Percentiles rank a stretch among this genome's conserved stretches.
phyloP scores from a whole-genome alignment of 2,888 invertebrate species.

The Hydrotaea cyrtoneurina region DNA sequence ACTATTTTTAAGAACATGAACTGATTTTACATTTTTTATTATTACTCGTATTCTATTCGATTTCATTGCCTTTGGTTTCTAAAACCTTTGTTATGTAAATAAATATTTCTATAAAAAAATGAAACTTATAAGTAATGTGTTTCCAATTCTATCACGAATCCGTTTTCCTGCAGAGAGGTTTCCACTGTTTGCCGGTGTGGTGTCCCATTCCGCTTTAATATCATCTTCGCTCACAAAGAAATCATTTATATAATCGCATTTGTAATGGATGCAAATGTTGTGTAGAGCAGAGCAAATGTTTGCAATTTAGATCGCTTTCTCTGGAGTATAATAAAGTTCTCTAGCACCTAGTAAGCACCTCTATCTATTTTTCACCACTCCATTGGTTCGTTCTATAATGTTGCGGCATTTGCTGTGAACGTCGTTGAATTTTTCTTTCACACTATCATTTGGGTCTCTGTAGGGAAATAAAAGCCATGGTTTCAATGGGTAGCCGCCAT shows the following conservation, averaged over 20 bases:
- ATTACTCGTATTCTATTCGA: no score
- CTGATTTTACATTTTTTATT: no score
- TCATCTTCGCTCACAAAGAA: no score
- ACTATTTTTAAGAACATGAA: no score
- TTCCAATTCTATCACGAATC: no score
- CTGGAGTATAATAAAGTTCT: constrained; percentile 33
- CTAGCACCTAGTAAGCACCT: constrained; percentile 51
- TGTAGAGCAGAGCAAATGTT: constrained; percentile 39
- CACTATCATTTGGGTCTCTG: constrained; percentile 29
- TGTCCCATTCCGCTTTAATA: no score
- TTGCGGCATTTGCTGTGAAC: constrained; percentile 49
- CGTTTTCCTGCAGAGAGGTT: no score
- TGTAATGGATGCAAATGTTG: constrained; percentile 25
- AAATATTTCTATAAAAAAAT: no score
- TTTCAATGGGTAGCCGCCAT: constrained; percentile 47
- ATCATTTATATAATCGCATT: constrained; percentile 4
- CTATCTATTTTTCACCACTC: constrained; percentile 49
- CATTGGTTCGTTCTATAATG: constrained; percentile 51
- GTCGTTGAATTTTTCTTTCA: constrained; percentile 45
- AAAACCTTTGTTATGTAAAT: no score
- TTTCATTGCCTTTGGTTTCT: no score
- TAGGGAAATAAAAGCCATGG: constrained; percentile 50
- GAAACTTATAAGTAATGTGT: no score
- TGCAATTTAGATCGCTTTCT: constrained; percentile 34
- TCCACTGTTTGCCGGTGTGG: no score